Base-by-base conservation (phyloP, 1,140 invertebrate genomes). In the Penaeus indicus region DNA sequence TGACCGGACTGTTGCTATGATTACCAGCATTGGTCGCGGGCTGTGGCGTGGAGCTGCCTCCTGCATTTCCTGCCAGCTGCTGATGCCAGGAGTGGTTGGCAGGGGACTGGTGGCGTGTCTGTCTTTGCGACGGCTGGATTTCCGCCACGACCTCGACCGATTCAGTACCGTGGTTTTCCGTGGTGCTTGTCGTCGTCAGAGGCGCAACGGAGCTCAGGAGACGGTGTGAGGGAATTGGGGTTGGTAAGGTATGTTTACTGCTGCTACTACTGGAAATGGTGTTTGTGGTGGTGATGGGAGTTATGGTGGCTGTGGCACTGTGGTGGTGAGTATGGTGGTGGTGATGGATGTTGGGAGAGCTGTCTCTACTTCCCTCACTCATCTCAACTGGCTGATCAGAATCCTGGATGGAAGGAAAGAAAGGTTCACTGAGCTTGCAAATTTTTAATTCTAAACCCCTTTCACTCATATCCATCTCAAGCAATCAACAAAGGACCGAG, bases 371-470 rank as follows among this genome's bases (percentile, higher is more conserved):
- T 21, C 86, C 86, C 27, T 88, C 86, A 83, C 86, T 88, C 86
- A 88, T 88, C 63, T 88, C 86, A 38, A 88, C 86, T 21, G 86
- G 80, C 80, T 82, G 86, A 64, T 88, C 86, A 75, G 86, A 88
- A 63, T 88, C 86, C 86, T 88, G 78, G 27, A 42, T 21, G 7
- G 27, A 38, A 38, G 38, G 32, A 78, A 47, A 81, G 5, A 81
- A 32, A 81, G 61, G 42, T 62, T 60, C 27, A 3, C 5, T 60
- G 19, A 60, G 22, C 22, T 69, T 32, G 8, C 27, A 32, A 69
- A 67, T 32, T 78, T 78, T 38, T 25, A 1, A 78, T 27, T 11
- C 47, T n/a, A 21, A 25, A 27, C 19, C 11, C 11, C 38, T 27
- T 78, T 21, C 22, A 78, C 5, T 42, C n/a, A 38, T 78, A 8